These are phyloP conservation scores for Agriopis marginaria DNA, from an alignment of 2,888 invertebrate species.

Conservation along the genomic window DNA sequence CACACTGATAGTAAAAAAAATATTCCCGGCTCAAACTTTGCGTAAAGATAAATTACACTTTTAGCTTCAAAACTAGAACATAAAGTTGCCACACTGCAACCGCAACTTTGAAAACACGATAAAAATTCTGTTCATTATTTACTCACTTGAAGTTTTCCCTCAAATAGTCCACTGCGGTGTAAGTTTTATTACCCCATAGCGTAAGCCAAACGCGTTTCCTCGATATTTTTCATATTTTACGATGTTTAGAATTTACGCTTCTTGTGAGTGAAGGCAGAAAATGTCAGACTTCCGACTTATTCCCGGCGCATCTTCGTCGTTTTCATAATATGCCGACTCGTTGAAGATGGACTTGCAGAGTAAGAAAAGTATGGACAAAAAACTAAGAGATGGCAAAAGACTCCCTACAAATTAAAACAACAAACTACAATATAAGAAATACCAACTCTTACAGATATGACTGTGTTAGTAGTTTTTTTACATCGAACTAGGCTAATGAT, in stretches of 20 bases:
- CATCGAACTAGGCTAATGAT: no score
- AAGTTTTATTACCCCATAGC: conserved; percentile 64
- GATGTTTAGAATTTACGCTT: conserved; percentile 79
- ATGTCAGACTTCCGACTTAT: conserved; percentile 37
- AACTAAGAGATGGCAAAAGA: not conserved
- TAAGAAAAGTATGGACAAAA: not conserved
- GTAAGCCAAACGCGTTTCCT: conserved; percentile 53
- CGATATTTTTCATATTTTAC: conserved; percentile 82
- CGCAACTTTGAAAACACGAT: conserved; percentile 39
- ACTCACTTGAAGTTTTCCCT: conserved; percentile 50
- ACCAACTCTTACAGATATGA: no score
- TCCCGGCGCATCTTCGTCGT: conserved; percentile 39
- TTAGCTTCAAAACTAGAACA: conserved; percentile 29
- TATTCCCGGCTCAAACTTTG: conserved; percentile 24
- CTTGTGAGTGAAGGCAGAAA: conserved; percentile 52
- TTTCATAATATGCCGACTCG: conserved; percentile 32
- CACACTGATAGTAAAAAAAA: conserved; percentile 16
- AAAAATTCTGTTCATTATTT: conserved; percentile 43
- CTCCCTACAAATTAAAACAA: no score
- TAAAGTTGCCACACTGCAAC: conserved; percentile 30
- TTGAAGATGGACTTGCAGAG: conserved; percentile 5
- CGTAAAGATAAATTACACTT: conserved; percentile 27
- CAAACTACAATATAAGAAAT: no score
- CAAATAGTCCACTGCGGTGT: conserved; percentile 58
- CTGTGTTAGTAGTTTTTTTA: no score